Conservation (phyloP, 1,140 invertebrate genomes). For the Scaptomyza hsui region DNA sequence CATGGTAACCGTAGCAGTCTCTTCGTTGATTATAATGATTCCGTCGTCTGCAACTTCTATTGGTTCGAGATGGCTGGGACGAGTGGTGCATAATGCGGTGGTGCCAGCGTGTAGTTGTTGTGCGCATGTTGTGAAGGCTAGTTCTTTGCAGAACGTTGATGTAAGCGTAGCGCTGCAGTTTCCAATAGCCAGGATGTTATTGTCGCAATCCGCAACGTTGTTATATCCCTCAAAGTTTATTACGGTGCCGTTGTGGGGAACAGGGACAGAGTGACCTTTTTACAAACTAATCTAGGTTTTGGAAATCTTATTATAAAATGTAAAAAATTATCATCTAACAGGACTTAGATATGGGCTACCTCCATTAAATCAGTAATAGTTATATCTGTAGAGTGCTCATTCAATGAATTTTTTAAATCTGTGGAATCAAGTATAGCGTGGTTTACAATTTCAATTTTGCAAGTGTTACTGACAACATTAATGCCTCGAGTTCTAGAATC, state of each 20-base stretch:
- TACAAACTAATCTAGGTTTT: conserved; percentile 32
- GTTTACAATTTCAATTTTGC: conserved; percentile 5
- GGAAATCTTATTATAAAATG: conserved; percentile 47
- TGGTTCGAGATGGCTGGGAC: neutral
- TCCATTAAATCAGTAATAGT: conserved; percentile 15
- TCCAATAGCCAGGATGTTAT: no score
- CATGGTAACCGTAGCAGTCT: neutral
- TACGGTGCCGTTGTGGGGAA: neutral
- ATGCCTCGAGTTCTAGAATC: conserved; percentile 28
- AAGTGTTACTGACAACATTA: conserved; percentile 21
- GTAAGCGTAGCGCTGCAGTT: conserved; percentile 8
- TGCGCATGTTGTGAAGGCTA: conserved; percentile 5
- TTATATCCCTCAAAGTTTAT: no score
- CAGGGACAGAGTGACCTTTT: conserved; percentile 29
- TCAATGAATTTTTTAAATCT: conserved; percentile 3
- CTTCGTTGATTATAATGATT: neutral
- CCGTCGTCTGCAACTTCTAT: neutral
- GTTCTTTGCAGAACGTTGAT: conserved; percentile 8
- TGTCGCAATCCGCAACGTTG: no score
- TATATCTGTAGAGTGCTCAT: conserved; percentile 11
- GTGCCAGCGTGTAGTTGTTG: conserved; percentile 13
- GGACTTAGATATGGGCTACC: conserved; percentile 35
- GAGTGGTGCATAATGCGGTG: no score
- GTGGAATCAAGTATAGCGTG: conserved; percentile 2
- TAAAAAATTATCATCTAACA: conserved; percentile 44